Evolutionary conservation across 1,140 invertebrate species (phyloP), one percentile per base, ranked within the genome.

Genomic region (Dufourea novaeangliae): DNA sequence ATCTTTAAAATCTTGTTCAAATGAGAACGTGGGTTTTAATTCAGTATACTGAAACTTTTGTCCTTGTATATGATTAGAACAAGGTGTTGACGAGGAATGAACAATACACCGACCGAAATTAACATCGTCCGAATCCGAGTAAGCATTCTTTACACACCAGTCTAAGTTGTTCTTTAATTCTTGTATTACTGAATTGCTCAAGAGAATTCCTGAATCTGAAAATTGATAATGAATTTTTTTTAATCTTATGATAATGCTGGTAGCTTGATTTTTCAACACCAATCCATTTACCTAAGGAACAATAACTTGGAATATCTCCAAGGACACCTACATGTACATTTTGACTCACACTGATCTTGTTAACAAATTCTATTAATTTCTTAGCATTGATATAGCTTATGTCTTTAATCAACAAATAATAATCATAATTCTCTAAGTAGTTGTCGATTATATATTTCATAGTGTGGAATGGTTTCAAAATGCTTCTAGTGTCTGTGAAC

Each of bases 361-460:
- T 94, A 6, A 97, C 94, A 56, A 97, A 90, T 25, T 95, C 92
- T 68, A 94, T 92, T 20, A 98, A 88, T 83, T 94, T 94, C 69
- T 95, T 94, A 0, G 95, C 96, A 89, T 97, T 96, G 22, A 98
- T 92, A 88, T 96, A 98, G 10, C 95, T 95, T 14, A 94, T 94
- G 91, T 98, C 97, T 34, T 96, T 95, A 3, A 96, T 94, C 34
- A 99, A 93, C 87, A 97, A 96, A 91, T 97, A 98, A 90, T 96
- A 99, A 91, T 98, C 97, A 92, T 96, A 98, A 77, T 96, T 96
- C 68, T 98, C 95, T 12, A 97, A 89, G 92, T 97, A 98, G 88
- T 97, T 97, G 77, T 98, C 97, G 22, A 95, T 95, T 8, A 98
- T 95, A 87, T 98, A 98, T 89, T 98, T 97, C 32, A 99, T 93